phyloP scores from a whole-genome alignment of 2,113 vertebrate genomes.

The Nibea albiflora region DNA sequence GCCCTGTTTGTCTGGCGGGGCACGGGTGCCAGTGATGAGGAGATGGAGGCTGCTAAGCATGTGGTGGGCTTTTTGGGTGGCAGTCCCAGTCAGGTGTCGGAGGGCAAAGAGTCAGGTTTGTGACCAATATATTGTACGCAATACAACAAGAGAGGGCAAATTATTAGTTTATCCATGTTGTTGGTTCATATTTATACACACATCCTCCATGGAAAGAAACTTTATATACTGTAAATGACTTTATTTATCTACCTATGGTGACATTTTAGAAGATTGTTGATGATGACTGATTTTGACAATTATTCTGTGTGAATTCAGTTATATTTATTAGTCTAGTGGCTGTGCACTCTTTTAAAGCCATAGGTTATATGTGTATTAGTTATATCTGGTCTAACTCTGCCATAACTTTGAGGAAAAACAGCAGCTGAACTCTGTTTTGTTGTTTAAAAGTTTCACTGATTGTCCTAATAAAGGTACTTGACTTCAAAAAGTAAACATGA shows the following conservation, averaged over 20 bases:
- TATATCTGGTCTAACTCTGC: no score
- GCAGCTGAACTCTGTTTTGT: no score
- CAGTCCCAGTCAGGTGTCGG: constrained; percentile 70
- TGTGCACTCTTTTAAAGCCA: not conserved
- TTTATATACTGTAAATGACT: no score
- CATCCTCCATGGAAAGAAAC: not conserved
- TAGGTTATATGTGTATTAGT: not conserved
- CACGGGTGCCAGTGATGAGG: constrained; percentile 78
- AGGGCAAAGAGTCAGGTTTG: constrained; percentile 85
- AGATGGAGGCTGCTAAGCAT: constrained; percentile 77
- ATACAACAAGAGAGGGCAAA: not conserved
- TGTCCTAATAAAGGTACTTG: no score
- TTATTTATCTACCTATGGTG: not conserved
- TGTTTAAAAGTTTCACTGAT: no score
- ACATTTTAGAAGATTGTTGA: not conserved
- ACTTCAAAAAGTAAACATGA: no score
- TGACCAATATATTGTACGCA: not conserved
- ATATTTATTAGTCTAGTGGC: not conserved
- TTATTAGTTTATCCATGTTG: not conserved
- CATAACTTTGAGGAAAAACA: no score
- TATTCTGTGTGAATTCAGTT: not conserved
- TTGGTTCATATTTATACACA: not conserved
- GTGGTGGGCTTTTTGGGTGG: constrained; percentile 80
- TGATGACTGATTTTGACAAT: not conserved
- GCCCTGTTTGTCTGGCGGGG: constrained; percentile 81